These are phyloP conservation scores for Cephonodes hylas DNA, from an alignment of 2,888 invertebrate species.

Conservation along the genomic window DNA sequence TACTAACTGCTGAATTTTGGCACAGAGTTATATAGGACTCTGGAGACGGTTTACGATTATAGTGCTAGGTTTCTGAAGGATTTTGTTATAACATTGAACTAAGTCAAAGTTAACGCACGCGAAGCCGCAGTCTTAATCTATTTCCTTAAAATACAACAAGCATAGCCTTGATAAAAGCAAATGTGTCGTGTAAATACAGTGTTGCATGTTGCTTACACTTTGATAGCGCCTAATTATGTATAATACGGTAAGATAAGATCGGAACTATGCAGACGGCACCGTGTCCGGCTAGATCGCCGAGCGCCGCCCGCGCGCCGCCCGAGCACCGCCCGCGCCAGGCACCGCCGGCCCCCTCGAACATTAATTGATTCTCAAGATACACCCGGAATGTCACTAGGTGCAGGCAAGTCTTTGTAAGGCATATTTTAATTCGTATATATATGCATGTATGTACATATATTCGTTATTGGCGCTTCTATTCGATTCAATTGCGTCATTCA, in stretches of 20 bases:
- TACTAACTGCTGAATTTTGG: too few species aligned
- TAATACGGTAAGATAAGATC: neutral
- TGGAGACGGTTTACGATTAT: too few species aligned
- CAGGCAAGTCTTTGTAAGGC: neutral
- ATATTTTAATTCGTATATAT: neutral
- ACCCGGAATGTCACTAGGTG: conserved; percentile 53
- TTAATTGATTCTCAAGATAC: conserved; percentile 71
- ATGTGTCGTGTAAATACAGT: neutral
- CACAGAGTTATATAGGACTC: too few species aligned
- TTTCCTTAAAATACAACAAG: too few species aligned
- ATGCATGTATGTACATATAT: too few species aligned
- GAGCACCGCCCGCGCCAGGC: conserved; percentile 40
- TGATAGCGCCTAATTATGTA: conserved; percentile 10
- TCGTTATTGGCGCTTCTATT: too few species aligned
- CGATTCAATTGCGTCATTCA: too few species aligned
- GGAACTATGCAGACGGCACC: conserved; percentile 13
- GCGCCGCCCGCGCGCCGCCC: too few species aligned
- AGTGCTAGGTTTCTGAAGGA: too few species aligned
- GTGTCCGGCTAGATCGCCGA: neutral
- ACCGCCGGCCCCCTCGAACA: conserved; percentile 43
- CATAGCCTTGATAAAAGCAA: neutral
- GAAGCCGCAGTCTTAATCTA: too few species aligned
- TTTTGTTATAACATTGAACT: too few species aligned
- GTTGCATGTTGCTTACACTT: neutral
- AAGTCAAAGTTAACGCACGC: too few species aligned